Base-by-base conservation (phyloP, 2,888 invertebrate species). In the Eretmocerus hayati region DNA sequence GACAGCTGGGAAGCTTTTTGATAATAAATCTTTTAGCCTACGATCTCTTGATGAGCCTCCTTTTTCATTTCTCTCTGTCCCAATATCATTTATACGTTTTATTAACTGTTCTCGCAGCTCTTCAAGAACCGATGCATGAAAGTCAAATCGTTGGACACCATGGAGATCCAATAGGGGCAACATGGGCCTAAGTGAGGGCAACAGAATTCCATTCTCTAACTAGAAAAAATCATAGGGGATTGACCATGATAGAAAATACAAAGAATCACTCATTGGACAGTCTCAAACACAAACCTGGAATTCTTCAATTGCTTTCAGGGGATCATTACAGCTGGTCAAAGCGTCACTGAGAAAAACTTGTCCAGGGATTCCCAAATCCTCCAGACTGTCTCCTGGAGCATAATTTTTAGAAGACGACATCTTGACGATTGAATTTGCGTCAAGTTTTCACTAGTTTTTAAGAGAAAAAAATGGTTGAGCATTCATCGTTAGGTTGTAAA, bases 231-330 rank as follows among this genome's bases (percentile, higher is more conserved):
- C 42, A 31, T 22, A 74, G 41, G 32, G 42, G 33, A 26, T 26
- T 26, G 26, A 26, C n/a, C n/a, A n/a, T n/a, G n/a, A n/a, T n/a
- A n/a, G n/a, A n/a, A n/a, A n/a, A n/a, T n/a, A n/a, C n/a, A n/a
- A n/a, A n/a, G n/a, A n/a, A n/a, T n/a, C n/a, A n/a, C n/a, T n/a
- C n/a, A n/a, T n/a, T n/a, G n/a, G 11, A 26, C 26, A 26, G 11
- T n/a, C 22, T 23, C 26, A 26, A 37, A 43, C 26, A 42, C n/a
- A 42, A 21, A 52, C 84, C 76, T 96, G 94, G 77, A 97, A 97
- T 72, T 95, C 94, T 77, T 95, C 94, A 56, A 97, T 97, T n/a
- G 96, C 95, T 75, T 92, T 92, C 32, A 96, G 71, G 11, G 96
- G 96, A 75, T 97, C 95, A 1, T 92, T 91, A 67, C 95, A 95